phyloP scores from a whole-genome alignment of 2,113 vertebrate species.

The Mirounga angustirostris region DNA sequence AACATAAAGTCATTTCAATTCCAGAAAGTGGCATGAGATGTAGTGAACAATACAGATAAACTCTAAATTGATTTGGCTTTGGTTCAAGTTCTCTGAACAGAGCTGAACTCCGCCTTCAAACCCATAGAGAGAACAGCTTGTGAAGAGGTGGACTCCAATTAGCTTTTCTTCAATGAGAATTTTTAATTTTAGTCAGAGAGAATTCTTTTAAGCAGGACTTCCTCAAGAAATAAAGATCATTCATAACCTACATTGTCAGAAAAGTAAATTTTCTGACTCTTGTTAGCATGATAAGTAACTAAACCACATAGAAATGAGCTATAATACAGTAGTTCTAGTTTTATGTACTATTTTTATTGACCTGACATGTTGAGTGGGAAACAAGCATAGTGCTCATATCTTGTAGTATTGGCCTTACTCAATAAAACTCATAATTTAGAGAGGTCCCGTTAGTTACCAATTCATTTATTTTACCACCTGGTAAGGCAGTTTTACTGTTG shows the following conservation, averaged over 20 bases:
- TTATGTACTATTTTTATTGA: neutral
- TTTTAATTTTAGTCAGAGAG: constrained; percentile 21
- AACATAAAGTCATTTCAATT: neutral
- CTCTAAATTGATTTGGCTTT: neutral
- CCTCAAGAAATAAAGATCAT: constrained; percentile 1
- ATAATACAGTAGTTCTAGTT: neutral
- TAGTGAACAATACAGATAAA: neutral
- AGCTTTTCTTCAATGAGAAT: neutral
- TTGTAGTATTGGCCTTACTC: neutral
- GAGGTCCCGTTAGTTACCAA: neutral
- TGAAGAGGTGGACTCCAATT: neutral
- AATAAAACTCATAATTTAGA: neutral
- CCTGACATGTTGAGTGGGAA: neutral
- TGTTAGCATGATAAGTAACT: neutral
- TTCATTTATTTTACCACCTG: neutral
- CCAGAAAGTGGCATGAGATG: neutral
- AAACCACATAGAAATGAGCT: constrained; percentile 20
- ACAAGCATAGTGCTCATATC: neutral
- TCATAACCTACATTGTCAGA: neutral
- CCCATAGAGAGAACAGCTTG: neutral
- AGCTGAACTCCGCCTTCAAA: constrained; percentile 28
- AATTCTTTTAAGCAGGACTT: neutral
- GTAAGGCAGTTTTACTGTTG: neutral
- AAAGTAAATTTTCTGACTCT: neutral
- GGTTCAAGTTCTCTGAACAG: neutral